Base-by-base conservation (phyloP, 2,888 invertebrate genomes). In the Mesoligia furuncula region DNA sequence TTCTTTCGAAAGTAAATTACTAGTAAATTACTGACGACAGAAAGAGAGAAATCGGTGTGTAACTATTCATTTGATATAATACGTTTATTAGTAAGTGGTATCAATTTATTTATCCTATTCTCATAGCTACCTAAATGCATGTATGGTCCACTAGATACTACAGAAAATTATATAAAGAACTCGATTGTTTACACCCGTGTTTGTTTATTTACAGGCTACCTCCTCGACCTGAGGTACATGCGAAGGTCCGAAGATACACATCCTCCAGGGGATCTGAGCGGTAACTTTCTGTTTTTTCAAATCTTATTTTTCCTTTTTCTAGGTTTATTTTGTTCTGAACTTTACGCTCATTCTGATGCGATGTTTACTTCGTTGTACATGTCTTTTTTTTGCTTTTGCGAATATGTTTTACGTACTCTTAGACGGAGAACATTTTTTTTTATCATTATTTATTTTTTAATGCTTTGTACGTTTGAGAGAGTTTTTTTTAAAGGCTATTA, bases 201-300 rank as follows among this genome's bases (percentile, higher is more conserved):
- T 81, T 76, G 69, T 77, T 66, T 72, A 51, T 83, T 97, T 95
- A 81, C 95, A 97, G 97, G 95, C 51, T 97, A 97, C 84, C 93
- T 97, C 13, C 93, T 97, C 74, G 97, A 97, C 88, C 93, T 96
- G 88, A 94, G 97, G 86, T 97, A 97, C 88, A 93, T 96, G 89
- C 90, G 92, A 27, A 91, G 93, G 84, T 89, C 92, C 24, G 94
- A 93, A 27, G 88, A 89, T 27, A 80, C 88, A 6, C 82, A 89
- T 0, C 91, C 93, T 15, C 85, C 92, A 0, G 86, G 91, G 6
- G 95, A 95, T 79, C 90, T 93, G 57, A 92, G 91, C 81, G 92
- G 95, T 95, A 90, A 91, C 93, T 92, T 87, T 45, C 39, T 61
- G 70, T 75, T 75, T 77, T 77, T 76, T 75, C 76, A 74, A 76